A percentile compares a stretch with the other conserved stretches of the same genome.
Conservation (phyloP, 2,797 vertebrate genomes). For the Brachymystax lenok region DNA sequence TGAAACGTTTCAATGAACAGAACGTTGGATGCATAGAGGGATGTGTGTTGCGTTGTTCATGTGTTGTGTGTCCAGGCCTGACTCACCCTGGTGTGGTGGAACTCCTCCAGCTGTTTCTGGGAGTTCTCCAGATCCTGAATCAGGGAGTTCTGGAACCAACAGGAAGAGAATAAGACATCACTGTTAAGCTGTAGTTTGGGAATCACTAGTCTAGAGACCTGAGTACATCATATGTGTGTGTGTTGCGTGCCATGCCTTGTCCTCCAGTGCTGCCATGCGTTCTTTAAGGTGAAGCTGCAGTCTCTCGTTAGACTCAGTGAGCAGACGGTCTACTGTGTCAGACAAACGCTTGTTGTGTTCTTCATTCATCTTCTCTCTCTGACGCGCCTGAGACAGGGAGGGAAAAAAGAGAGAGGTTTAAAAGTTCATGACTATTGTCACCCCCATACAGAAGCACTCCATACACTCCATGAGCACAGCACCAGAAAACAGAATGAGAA, state of each 20-base stretch:
- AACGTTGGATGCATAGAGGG: not conserved
- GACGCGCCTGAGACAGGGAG: slow-evolving; percentile 79
- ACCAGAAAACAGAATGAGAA: not conserved
- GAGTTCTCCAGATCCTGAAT: slow-evolving; percentile 93
- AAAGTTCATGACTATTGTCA: not conserved
- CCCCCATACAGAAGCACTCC: slow-evolving; percentile 10
- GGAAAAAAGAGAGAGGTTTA: not conserved
- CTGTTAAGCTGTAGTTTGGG: slow-evolving; percentile 66
- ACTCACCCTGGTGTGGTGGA: slow-evolving; percentile 90
- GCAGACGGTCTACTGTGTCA: slow-evolving; percentile 92
- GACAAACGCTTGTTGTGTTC: slow-evolving; percentile 95
- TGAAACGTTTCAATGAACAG: not conserved
- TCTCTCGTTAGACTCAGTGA: slow-evolving; percentile 92
- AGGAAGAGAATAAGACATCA: slow-evolving; percentile 10
- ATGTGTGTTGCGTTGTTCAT: too few relatives aligned
- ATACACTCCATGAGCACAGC: slow-evolving; percentile 5
- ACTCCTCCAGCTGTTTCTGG: slow-evolving; percentile 92
- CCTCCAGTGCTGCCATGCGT: slow-evolving; percentile 93
- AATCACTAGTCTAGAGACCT: slow-evolving; percentile 62
- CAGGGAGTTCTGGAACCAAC: slow-evolving; percentile 81
- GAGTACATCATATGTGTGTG: slow-evolving; percentile 72
- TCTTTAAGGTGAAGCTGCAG: slow-evolving; percentile 96
- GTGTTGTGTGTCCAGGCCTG: not conserved
- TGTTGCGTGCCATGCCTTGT: slow-evolving; percentile 80
- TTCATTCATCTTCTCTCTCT: slow-evolving; percentile 97